Base-by-base conservation (phyloP, 2,113 vertebrate species). In the Prietella phreatophila region DNA sequence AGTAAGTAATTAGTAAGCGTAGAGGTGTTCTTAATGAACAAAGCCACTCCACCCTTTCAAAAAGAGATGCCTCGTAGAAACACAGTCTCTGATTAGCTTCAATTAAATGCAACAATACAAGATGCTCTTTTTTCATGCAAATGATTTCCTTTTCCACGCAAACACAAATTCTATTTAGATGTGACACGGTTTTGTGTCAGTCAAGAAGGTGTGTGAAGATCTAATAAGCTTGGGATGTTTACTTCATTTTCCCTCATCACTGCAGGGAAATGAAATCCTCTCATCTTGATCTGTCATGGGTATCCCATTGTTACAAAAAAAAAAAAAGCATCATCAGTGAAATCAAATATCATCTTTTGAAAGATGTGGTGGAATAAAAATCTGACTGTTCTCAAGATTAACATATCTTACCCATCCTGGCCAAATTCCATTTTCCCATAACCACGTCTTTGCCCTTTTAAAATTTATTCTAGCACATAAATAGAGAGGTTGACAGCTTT, bases 61-160 rank as follows among this genome's bases (percentile, higher is more conserved):
- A 89, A 85, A 89, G 84, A 67, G 85, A 67, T 13, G 76, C 60
- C 86, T 81, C 56, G 53, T 56, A 84, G 80, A 90, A 90, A 92
- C 92, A 92, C 85, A 39, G 88, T 82, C 90, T 90, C 92, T 94
- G 93, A 95, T 95, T 93, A 94, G 93, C 93, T 94, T 94, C 93
- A 94, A 94, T 95, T 94, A 95, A 94, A 89, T 89, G 65, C 90
- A 89, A 82, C 80, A 87, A 88, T 69, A 88, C 65, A 88, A 92
- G 91, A 91, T 87, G 91, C 90, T 71, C 85, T 76, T 85, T 84
- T 90, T 87, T 91, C 91, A 89, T 93, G 93, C 87, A 90, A 93
- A 93, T 93, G 56, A 3, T 1, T 85, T 91, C 87, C 79, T 82
- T 9, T 91, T 83, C 85, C 90, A 56, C 73, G 56, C 90, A 91